Base-by-base conservation (phyloP, 2,888 invertebrate genomes). In the Nipponacmea schrenckii region DNA sequence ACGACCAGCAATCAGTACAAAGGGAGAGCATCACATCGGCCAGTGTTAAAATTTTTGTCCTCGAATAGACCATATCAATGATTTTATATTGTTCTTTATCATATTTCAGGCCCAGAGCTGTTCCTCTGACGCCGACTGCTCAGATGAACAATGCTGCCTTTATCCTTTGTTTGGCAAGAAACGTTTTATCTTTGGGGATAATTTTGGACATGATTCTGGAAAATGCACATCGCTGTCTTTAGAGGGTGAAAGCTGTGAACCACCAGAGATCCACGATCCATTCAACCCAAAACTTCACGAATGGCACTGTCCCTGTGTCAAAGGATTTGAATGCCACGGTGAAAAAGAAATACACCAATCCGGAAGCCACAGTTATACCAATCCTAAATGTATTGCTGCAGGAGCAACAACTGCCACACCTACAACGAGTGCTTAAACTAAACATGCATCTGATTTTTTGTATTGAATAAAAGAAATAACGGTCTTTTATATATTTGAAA, bases 201-300 rank as follows among this genome's bases (percentile, higher is more conserved):
- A n/a, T 7, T 56, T 56, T 56, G 56, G 56, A n/a, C 56, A 56
- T 20, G 2, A 7, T 20, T 12, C 56, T 20, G 56, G 56, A 20
- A 56, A n/a, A 24, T 56, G 56, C 24, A 56, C 56, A 24, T 14
- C 56, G 10, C n/a, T 12, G 56, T 12, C 20, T 20, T 2, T 24
- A n/a, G 12, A 56, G 3, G 56, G 56, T 20, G 56, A 56, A 12
- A 56, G 56, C 24, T 56, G 56, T 56, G 56, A 56, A 56, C 56
- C 56, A 20, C 56, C 56, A 20, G 56, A 56, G 24, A 56, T 56
- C 56, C 56, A 56, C 56, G 56, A 56, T 24, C 56, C 56, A 12
- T 56, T 56, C 14, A 56, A 56, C 56, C 56, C 56, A n/a, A 56
- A 56, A 56, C 56, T 56, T 10, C 56, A 56, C 56, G 56, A 56